Conservation (phyloP, 2,113 vertebrate genomes). For the Cynocephalus volans region DNA sequence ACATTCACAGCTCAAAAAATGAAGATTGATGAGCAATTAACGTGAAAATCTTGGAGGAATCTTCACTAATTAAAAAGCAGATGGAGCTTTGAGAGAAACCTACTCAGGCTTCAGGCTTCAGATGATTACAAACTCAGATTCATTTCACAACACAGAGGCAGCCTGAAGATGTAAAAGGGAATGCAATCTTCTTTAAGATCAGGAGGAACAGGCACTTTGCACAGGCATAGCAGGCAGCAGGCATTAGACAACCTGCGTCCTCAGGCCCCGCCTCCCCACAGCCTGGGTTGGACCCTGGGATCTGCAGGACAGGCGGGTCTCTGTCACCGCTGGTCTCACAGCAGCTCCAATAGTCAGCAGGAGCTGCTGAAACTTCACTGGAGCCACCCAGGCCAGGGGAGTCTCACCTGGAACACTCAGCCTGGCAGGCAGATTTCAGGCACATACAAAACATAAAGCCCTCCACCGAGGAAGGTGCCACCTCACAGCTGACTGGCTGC, state of each 20-base stretch:
- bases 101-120: background rate
- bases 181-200: rapidly evolving
- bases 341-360: background rate
- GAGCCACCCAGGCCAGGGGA: rapidly evolving
- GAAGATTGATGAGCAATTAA: background rate
- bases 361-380: background rate
- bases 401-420: background rate
- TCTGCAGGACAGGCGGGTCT: background rate
- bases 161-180: background rate
- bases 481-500: rapidly evolving
- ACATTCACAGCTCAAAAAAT: background rate
- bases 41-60: background rate
- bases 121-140: background rate
- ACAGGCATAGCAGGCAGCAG: rapidly evolving
- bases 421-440: no score
- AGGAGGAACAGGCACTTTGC: rapidly evolving
- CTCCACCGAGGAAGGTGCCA: rapidly evolving
- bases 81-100: slow-evolving; percentile 40
- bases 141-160: background rate
- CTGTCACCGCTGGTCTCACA: background rate
- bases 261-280: background rate
- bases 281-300: rapidly evolving
- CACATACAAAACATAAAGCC: background rate
- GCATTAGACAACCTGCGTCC: rapidly evolving
- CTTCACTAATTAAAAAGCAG: slow-evolving; percentile 27